phyloP scores from a whole-genome alignment of 2,113 vertebrate species.

The Notarius quadriscutis region DNA sequence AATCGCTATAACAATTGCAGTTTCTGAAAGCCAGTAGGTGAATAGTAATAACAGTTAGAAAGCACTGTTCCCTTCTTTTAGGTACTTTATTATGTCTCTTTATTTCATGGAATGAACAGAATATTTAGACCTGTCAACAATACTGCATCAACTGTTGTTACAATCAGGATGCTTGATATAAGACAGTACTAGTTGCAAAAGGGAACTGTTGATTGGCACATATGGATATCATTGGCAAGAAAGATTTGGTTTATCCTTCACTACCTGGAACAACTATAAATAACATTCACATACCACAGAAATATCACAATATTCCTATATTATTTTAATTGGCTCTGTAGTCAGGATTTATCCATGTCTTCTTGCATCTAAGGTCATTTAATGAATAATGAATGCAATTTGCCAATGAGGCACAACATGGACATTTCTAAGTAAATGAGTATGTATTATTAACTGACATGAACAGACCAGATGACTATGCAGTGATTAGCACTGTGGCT shows the following conservation, averaged over 20 bases:
- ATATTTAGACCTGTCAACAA: background rate
- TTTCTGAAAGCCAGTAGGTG: background rate
- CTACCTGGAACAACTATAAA: background rate
- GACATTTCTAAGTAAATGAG: background rate
- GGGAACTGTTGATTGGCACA: background rate
- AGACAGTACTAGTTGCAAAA: background rate
- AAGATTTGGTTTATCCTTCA: background rate
- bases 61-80: background rate
- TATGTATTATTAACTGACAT: background rate
- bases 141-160: background rate
- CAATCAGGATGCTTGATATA: background rate
- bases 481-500: background rate
- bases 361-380: background rate
- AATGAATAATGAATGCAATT: background rate
- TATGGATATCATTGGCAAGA: background rate
- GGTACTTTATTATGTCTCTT: background rate
- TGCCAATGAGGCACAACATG: slow-evolving; percentile 13
- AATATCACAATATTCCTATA: background rate
- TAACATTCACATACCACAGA: background rate
- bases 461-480: background rate
- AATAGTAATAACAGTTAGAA: background rate
- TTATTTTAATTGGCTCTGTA: background rate
- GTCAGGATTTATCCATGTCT: background rate
- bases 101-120: background rate
- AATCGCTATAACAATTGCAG: background rate